Evolutionary conservation across 2,797 vertebrate species (phyloP), one percentile per base, ranked within the genome.

Genomic region (Gouania willdenowi): DNA sequence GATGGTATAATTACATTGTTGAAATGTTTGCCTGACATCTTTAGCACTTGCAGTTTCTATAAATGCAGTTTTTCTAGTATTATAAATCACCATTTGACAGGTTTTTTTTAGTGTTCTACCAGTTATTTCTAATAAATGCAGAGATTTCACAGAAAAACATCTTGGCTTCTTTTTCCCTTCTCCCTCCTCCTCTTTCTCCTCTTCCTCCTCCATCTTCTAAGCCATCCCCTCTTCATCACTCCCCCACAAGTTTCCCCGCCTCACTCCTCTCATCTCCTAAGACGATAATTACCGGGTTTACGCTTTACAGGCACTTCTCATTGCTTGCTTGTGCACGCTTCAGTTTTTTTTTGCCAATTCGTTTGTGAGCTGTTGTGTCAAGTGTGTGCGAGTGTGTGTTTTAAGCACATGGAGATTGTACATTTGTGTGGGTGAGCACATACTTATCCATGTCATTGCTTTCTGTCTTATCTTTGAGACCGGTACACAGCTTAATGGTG

Each of bases 221-320:
- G n/a, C n/a, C n/a, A n/a, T n/a, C n/a, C n/a, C n/a, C n/a, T n/a
- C n/a, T 44, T 29, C 58, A 49, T 8, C 63, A 14, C 54, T 60
- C 56, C 52, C 54, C 71, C 67, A 38, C 55, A 59, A 22, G 44
- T 61, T 35, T 61, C 65, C 42, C 61, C 59, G 28, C 69, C 74
- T 70, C 74, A 20, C 53, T 68, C 63, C 58, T 75, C 77, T 82
- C 68, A 56, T 73, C 74, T 52, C 67, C 70, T 66, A 22, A 66
- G 71, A 38, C 59, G 66, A 20, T 80, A 79, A 77, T 81, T 66
- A 81, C 75, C 11, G 46, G 66, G 62, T 59, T 76, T 58, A 53
- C 66, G 28, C 62, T 71, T 80, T 76, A 72, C 74, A 77, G 74
- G 84, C 77, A 68, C 57, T 65, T 48, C 42, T 51, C 62, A 11